phyloP scores from a whole-genome alignment of 53 echinoderm and acorn worm species.

The Temnopleurus reevesii region DNA sequence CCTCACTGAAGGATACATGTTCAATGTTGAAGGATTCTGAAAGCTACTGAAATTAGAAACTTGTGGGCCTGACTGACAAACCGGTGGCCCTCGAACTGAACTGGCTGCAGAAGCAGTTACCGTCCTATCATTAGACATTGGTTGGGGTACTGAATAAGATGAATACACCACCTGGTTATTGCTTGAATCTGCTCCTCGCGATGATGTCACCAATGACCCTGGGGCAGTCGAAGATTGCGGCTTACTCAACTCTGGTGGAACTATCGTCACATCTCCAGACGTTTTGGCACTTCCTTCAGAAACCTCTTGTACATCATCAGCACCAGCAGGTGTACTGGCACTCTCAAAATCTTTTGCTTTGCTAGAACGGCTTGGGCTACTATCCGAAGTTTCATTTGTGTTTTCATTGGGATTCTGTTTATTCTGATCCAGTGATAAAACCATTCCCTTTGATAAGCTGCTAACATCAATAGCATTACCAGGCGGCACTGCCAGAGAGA shows the following conservation, averaged over 20 bases:
- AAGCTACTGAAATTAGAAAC: background rate
- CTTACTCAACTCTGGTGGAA: background rate
- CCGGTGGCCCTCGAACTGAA: background rate
- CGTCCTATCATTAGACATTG: background rate
- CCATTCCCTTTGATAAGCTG: conserved; percentile 24
- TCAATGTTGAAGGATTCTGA: background rate
- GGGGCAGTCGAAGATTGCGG: background rate
- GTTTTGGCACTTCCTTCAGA: background rate
- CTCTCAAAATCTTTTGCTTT: background rate
- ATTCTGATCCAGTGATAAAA: conserved; percentile 6
- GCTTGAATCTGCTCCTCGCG: background rate
- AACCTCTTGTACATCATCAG: background rate
- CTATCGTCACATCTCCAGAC: background rate
- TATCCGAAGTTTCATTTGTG: background rate
- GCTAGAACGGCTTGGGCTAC: background rate
- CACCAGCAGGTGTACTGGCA: background rate
- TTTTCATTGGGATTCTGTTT: background rate
- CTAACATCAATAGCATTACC: background rate
- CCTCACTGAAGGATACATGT: background rate
- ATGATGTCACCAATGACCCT: background rate
- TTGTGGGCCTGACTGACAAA: background rate
- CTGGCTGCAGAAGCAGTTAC: background rate
- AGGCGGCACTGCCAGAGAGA: conserved; percentile 2
- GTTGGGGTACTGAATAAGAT: background rate
- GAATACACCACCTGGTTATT: background rate